A percentile compares a stretch with the other conserved stretches of the same genome.
phyloP scores from a whole-genome alignment of 2,113 vertebrate genomes.

The Lipotes vexillifer region DNA sequence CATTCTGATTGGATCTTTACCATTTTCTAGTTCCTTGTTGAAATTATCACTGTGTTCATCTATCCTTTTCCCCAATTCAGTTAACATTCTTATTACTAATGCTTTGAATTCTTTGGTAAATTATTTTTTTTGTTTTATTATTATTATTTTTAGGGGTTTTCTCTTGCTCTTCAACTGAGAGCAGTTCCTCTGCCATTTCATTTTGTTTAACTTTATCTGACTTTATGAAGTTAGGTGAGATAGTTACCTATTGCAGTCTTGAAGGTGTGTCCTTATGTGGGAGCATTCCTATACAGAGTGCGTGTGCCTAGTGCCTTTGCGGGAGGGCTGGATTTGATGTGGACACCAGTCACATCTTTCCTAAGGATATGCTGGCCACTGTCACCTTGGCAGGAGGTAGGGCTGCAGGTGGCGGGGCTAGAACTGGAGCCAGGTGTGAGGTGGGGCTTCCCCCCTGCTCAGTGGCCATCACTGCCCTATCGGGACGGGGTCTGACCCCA shows the following conservation, averaged over 20 bases:
- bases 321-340: not conserved
- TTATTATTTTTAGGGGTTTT: not conserved
- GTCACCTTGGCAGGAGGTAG: not conserved
- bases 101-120: not conserved
- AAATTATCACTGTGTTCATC: too few species aligned
- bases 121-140: not conserved
- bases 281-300: not conserved
- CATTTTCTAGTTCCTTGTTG: too few species aligned
- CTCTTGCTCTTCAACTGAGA: not conserved
- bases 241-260: not conserved
- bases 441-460: not conserved
- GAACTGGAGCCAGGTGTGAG: not conserved
- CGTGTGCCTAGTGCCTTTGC: not conserved
- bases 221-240: not conserved
- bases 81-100: not conserved
- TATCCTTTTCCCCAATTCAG: not conserved
- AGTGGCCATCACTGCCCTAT: not conserved
- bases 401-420: not conserved
- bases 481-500: not conserved
- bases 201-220: not conserved
- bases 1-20: too few species aligned
- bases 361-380: not conserved
- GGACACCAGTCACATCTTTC: not conserved
- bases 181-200: not conserved
- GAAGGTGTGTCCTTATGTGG: not conserved